These are phyloP conservation scores for Percopsis transmontana DNA, from an alignment of 2,113 vertebrate species.

Conservation along the genomic window DNA sequence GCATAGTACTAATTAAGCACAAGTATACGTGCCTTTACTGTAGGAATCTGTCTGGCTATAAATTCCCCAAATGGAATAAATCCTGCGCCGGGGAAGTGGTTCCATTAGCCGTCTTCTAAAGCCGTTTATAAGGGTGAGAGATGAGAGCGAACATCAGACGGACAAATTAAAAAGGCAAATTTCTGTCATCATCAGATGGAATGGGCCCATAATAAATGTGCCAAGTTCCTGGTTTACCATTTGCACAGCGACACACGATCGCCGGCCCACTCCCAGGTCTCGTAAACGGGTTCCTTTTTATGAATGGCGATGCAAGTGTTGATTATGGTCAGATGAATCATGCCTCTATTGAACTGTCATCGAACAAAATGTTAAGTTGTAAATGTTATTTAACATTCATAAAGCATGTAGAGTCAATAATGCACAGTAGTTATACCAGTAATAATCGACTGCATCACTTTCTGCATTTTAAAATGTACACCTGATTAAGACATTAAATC, in stretches of 20 bases:
- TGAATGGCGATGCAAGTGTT: slow-evolving; percentile 40
- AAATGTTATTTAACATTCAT: slow-evolving; percentile 18
- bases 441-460: not conserved
- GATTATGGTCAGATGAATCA: slow-evolving; percentile 33
- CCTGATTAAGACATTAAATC: too few relatives aligned
- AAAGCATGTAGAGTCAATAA: not conserved
- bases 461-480: too few relatives aligned
- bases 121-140: slow-evolving; percentile 26
- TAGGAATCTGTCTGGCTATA: slow-evolving; percentile 18
- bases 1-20: slow-evolving; percentile 41
- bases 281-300: slow-evolving; percentile 41
- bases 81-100: too few relatives aligned
- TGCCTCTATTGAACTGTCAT: slow-evolving; percentile 40
- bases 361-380: slow-evolving; percentile 39
- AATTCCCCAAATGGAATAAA: slow-evolving; percentile 12
- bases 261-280: slow-evolving; percentile 28
- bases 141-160: slow-evolving; percentile 34
- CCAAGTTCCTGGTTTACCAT: slow-evolving; percentile 35
- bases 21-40: slow-evolving; percentile 29
- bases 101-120: slow-evolving; percentile 4
- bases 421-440: slow-evolving; percentile 1
- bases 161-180: slow-evolving; percentile 52
- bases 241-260: slow-evolving; percentile 37
- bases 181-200: slow-evolving; percentile 36
- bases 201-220: slow-evolving; percentile 46